Evolutionary conservation across 2,888 invertebrate species (phyloP), one percentile per base, ranked within the genome.

Genomic region (Stratiomys singularior): DNA sequence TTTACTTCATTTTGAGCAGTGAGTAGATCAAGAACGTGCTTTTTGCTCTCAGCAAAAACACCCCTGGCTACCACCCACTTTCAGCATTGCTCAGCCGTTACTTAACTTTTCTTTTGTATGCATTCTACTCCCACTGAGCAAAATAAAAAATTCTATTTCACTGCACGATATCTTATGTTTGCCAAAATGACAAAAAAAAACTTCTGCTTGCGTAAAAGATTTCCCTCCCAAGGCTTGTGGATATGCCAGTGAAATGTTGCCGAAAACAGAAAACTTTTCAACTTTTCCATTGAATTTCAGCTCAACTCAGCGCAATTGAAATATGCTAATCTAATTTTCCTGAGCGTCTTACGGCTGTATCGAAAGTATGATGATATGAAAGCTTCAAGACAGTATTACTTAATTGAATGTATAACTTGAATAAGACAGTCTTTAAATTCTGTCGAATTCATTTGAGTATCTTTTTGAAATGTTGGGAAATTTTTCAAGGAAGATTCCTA

Each of bases 101-200:
- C 60, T 60, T 60, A 9, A 18, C 21, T 60, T 60, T 25, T 25
- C 13, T 25, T 60, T 60, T 21, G 23, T 60, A 60, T 25, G 21
- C 60, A 60, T 60, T 60, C 21, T 25, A 21, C 60, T 25, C 60
- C 23, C 23, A 23, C 60, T 60, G 60, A 23, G n/a, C n/a, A n/a
- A n/a, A n/a, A 11, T 60, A 25, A 64, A 64, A 64, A 64, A 9
- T 64, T 28, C 30, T 64, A 64, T 64, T 64, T 64, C 64, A 64
- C 30, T 64, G 30, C 64, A 64, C 64, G 64, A 64, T 64, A n/a
- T 64, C 64, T 64, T 64, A 30, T 30, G 64, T 64, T 60, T 60
- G 25, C 60, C 60, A 60, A 60, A n/a, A n/a, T n/a, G n/a, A n/a
- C n/a, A n/a, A n/a, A n/a, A n/a, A n/a, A 60, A 60, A 60, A 60